Conservation (phyloP, 2,888 invertebrate genomes). For the Andrena marginata region DNA sequence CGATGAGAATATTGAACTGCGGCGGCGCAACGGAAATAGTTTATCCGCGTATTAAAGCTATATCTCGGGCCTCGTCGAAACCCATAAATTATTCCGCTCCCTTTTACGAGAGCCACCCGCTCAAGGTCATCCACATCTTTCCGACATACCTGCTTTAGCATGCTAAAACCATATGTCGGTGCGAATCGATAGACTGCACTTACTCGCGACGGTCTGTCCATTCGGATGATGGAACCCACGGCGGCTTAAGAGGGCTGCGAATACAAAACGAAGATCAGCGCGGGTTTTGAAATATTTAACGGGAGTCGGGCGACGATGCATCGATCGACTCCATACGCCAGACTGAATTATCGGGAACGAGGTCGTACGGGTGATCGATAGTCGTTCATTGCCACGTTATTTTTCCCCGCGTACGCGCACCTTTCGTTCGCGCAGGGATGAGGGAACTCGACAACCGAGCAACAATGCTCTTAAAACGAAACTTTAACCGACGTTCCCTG, state of each 20-base stretch:
- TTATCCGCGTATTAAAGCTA: neutral
- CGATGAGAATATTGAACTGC: neutral
- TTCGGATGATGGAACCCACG: neutral
- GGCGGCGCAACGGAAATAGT: neutral
- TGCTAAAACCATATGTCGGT: neutral
- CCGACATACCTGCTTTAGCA: neutral
- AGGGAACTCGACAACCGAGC: neutral
- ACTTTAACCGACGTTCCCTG: neutral
- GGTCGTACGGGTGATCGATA: constrained; percentile 48
- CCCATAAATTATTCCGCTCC: constrained; percentile 15
- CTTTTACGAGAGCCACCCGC: neutral
- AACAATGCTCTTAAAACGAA: neutral
- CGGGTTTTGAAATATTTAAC: constrained; percentile 59
- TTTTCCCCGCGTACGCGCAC: neutral
- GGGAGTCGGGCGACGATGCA: constrained; percentile 49
- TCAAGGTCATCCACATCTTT: constrained; percentile 28
- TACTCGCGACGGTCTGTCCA: constrained; percentile 9
- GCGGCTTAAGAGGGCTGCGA: neutral
- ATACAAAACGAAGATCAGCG: constrained; percentile 47
- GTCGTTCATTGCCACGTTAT: constrained; percentile 34
- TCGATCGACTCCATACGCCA: constrained; percentile 54
- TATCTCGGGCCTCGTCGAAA: neutral
- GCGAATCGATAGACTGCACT: constrained; percentile 27
- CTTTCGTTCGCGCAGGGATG: neutral
- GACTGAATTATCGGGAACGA: constrained; percentile 42